Evolutionary conservation across 2,113 vertebrate genomes (phyloP), one percentile per base, ranked within the genome.

Genomic region (Phalacrocorax carbo): DNA sequence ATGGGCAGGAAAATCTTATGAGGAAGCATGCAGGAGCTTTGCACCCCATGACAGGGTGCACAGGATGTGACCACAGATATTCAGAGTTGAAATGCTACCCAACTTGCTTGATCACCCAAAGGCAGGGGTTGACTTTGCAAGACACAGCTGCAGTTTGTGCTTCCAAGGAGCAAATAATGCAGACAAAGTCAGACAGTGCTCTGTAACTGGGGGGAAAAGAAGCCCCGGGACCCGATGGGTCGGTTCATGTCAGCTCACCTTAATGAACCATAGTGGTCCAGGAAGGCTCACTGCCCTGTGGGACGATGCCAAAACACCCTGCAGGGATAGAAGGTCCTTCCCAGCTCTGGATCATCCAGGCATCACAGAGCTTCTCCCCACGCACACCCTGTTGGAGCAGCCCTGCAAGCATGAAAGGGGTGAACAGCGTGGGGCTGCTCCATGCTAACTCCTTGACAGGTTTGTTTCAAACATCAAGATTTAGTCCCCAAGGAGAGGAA

Each of bases 131-230:
- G 51, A 38, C 26, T 81, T 38, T 30, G 42, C 32, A n/a, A 78
- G 57, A 70, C 0, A 1, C 0, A 4, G 32, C 34, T 73, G 38
- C 0, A 1, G 73, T 70, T 69, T 11, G 3, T 11, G n/a, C 51
- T 88, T 75, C 73, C n/a, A 66, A 70, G 60, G 49, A 92, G 46
- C 40, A 54, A 52, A 15, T 27, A 62, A 54, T 2, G 3, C 0
- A 0, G 40, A 30, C 1, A 13, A 78, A 32, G 19, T 12, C 3
- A 3, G 84, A 78, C 32, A 54, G 10, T 30, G 13, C 13, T 25
- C 51, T 73, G 7, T 27, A 58, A 21, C 5, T 5, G 6, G 36
- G 19, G 2, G 11, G 5, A 77, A 66, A 36, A 57, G 54, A 90
- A 88, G 51, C 5, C 15, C 44, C 65, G 55, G 32, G 61, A 78